A percentile compares a stretch with the other conserved stretches of the same genome.
phyloP scores from a whole-genome alignment of 2,888 invertebrate species.

The Theretra japonica region DNA sequence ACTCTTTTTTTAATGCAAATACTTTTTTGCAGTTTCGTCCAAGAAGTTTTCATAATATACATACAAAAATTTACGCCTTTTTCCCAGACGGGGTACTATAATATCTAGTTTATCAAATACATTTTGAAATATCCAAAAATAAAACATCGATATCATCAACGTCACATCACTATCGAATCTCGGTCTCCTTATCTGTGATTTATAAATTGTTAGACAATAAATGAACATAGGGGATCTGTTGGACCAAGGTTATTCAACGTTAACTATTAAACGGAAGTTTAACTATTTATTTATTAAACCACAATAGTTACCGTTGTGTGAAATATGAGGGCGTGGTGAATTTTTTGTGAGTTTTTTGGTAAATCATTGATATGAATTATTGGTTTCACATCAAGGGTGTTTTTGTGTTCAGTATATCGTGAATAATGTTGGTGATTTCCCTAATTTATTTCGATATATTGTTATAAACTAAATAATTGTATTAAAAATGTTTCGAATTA shows the following conservation, averaged over 20 bases:
- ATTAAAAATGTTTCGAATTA: too few species aligned
- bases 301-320: conserved; percentile 39
- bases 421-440: neutral
- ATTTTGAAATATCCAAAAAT: neutral
- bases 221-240: conserved; percentile 55
- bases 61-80: too few species aligned
- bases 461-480: too few species aligned
- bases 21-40: too few species aligned
- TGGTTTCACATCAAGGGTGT: neutral
- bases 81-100: too few species aligned
- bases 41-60: too few species aligned
- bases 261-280: conserved; percentile 41
- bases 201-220: conserved; percentile 58
- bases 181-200: conserved; percentile 60
- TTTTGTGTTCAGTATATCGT: neutral
- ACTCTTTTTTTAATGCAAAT: too few species aligned
- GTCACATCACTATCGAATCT: conserved; percentile 55
- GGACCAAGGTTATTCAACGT: conserved; percentile 3
- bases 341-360: conserved; percentile 32
- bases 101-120: too few species aligned
- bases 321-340: conserved; percentile 45
- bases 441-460: too few species aligned
- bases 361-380: neutral
- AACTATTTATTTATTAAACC: conserved; percentile 39
- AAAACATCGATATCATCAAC: conserved; percentile 31